Conservation (phyloP, 2,888 invertebrate species). For the Deilephila elpenor region DNA sequence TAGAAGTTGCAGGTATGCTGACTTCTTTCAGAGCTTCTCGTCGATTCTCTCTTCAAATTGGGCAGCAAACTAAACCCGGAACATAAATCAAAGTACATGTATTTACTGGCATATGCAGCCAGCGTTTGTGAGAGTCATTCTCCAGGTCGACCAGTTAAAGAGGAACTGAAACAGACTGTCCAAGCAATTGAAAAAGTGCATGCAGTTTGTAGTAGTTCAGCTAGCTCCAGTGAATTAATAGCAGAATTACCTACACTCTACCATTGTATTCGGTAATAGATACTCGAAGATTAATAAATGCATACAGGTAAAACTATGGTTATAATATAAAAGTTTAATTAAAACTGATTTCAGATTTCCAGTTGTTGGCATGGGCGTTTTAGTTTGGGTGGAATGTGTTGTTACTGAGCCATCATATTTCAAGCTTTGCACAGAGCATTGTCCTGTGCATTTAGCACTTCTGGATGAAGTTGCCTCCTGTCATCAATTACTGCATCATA, state of each 20-base stretch:
- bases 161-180: conserved; percentile 95
- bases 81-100: conserved; percentile 98
- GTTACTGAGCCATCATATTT: conserved; percentile 98
- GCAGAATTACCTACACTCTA: conserved; percentile 96
- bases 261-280: conserved; percentile 91
- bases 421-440: conserved; percentile 97
- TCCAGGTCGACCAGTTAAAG: conserved; percentile 91
- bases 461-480: conserved; percentile 98
- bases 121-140: conserved; percentile 92
- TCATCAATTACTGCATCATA: conserved; percentile 94
- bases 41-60: conserved; percentile 96
- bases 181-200: conserved; percentile 97
- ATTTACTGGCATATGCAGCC: conserved; percentile 96
- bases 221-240: conserved; percentile 96
- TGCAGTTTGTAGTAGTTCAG: conserved; percentile 94
- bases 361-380: conserved; percentile 96
- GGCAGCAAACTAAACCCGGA: conserved; percentile 98
- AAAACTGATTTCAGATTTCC: conserved; percentile 88
- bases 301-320: background rate
- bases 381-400: conserved; percentile 97
- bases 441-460: conserved; percentile 96
- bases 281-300: background rate
- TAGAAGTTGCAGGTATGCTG: background rate
- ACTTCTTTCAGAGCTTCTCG: conserved; percentile 88
- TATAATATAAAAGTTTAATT: background rate